phyloP scores from a whole-genome alignment of 64 coral and sea anemone species.

The Pocillopora damicornis region DNA sequence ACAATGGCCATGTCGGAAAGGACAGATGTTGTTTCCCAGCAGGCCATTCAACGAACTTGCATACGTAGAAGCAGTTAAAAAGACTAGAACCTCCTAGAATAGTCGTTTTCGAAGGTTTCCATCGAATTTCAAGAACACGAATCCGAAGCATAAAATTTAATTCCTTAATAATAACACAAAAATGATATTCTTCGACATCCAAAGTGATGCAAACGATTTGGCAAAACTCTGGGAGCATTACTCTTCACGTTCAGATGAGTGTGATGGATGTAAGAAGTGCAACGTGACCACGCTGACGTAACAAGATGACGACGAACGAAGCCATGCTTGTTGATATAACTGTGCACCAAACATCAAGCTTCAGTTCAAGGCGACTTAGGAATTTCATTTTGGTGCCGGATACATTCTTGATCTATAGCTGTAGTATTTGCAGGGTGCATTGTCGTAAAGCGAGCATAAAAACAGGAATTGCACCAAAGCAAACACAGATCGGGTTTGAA shows the following conservation, averaged over 20 bases:
- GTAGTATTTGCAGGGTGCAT: not conserved
- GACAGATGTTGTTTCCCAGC: not conserved
- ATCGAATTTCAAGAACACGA: not conserved
- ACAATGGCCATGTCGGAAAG: not conserved
- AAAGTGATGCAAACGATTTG: not conserved
- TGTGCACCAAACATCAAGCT: not conserved
- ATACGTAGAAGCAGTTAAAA: no score
- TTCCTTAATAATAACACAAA: not conserved
- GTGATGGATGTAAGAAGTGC: not conserved
- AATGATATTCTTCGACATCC: not conserved
- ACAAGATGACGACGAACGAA: not conserved
- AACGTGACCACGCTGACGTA: not conserved
- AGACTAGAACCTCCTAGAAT: not conserved
- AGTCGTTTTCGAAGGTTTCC: not conserved
- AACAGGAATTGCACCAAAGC: not conserved
- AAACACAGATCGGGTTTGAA: not conserved
- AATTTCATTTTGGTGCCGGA: not conserved
- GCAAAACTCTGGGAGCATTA: not conserved
- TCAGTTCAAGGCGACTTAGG: not conserved
- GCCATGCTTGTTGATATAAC: not conserved
- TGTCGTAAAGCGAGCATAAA: not conserved
- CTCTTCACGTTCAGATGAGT: not conserved
- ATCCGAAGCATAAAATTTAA: not conserved
- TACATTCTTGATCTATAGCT: not conserved
- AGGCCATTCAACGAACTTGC: not conserved